A percentile compares a stretch with the other conserved stretches of the same genome.
Evolutionary conservation across 2,888 invertebrate species (phyloP).

Genomic region (Oxytorus armatus): DNA sequence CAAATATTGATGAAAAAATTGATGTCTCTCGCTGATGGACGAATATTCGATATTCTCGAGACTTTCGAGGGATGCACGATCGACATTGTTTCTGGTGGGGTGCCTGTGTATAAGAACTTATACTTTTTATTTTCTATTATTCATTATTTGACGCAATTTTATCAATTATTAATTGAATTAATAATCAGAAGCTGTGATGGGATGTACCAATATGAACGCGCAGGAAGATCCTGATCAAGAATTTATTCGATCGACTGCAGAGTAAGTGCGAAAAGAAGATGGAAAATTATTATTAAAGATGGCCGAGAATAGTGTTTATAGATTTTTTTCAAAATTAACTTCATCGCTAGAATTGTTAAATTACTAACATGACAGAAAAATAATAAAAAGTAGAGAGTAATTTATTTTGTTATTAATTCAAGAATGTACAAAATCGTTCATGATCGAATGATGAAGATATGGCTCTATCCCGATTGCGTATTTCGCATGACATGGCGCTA

Average conservation of each 20-base stretch:
- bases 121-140: too few relatives aligned
- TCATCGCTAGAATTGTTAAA: too few relatives aligned
- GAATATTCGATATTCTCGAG: conserved; percentile 63
- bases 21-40: conserved; percentile 55
- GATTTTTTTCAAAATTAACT: too few relatives aligned
- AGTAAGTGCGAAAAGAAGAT: conserved; percentile 57
- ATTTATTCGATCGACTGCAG: conserved; percentile 58
- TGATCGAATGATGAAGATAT: conserved; percentile 70
- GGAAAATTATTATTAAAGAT: conserved; percentile 11
- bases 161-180: too few relatives aligned
- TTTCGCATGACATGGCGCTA: conserved; percentile 62
- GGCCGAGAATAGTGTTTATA: not conserved
- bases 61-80: conserved; percentile 64
- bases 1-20: conserved; percentile 60
- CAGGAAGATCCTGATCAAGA: conserved; percentile 57
- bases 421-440: conserved; percentile 71
- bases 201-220: conserved; percentile 56
- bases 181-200: conserved; percentile 68
- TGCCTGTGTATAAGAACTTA: not conserved
- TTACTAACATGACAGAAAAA: too few relatives aligned
- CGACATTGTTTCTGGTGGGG: conserved; percentile 68
- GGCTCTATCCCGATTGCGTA: conserved; percentile 72
- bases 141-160: too few relatives aligned
- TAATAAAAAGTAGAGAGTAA: too few relatives aligned
- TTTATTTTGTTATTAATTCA: not conserved